Percentiles rank a stretch among this genome's conserved stretches.
Conservation (phyloP, 2,113 vertebrate species). For the Hippocampus zosterae region DNA sequence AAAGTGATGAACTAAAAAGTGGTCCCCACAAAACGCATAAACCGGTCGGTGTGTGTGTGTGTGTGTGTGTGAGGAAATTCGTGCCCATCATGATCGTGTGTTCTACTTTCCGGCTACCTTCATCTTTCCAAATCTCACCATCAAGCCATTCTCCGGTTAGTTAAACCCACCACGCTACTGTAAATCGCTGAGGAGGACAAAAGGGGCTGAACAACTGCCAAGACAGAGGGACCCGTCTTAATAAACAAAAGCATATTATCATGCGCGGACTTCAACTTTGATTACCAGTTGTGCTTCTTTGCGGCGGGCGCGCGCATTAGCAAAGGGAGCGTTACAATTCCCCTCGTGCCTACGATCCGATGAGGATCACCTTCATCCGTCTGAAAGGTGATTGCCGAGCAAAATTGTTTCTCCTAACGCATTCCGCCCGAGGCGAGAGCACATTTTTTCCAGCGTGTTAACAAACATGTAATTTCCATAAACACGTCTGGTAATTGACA, state of each 20-base stretch:
- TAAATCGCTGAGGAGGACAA: slow-evolving; percentile 30
- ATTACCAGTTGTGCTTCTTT: slow-evolving; percentile 47
- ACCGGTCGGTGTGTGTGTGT: no score
- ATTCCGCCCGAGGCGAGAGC: slow-evolving; percentile 75
- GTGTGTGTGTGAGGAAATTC: no score
- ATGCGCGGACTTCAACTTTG: slow-evolving; percentile 36
- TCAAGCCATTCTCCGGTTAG: not conserved
- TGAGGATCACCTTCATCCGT: slow-evolving; percentile 72
- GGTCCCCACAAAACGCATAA: no score
- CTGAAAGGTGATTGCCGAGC: slow-evolving; percentile 73
- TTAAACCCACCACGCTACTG: slow-evolving; percentile 5
- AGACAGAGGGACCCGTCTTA: slow-evolving; percentile 34
- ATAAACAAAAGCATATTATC: slow-evolving; percentile 47
- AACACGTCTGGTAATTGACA: slow-evolving; percentile 77
- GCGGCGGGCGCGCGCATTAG: slow-evolving; percentile 65
- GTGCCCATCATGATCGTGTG: no score
- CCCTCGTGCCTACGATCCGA: slow-evolving; percentile 66
- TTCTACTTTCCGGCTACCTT: no score
- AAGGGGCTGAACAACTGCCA: slow-evolving; percentile 31
- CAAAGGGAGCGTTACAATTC: slow-evolving; percentile 67
- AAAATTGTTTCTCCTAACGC: slow-evolving; percentile 77
- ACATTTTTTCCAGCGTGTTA: slow-evolving; percentile 77
- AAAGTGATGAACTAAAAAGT: no score
- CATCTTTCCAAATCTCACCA: not conserved
- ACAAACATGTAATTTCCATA: slow-evolving; percentile 82